Percentiles rank a stretch among this genome's conserved stretches.
These are phyloP conservation scores for Picus viridis DNA, from an alignment of 2,797 vertebrate species.

Conservation along the genomic window DNA sequence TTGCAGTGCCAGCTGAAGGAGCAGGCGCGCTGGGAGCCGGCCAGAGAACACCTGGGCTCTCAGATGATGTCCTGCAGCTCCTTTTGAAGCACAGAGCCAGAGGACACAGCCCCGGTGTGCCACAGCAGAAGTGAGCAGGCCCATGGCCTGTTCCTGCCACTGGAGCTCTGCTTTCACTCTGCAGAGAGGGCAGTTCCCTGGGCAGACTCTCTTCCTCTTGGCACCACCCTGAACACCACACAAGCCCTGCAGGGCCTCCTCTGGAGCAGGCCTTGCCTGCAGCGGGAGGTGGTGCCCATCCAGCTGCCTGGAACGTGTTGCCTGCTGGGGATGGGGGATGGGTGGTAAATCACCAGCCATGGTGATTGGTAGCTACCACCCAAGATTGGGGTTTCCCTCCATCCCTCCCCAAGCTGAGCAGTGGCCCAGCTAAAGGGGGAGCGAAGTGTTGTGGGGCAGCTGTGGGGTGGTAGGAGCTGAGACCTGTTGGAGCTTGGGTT, in stretches of 20 bases:
- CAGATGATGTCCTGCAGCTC: slow-evolving; percentile 74
- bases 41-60: slow-evolving; percentile 74
- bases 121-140: neutral
- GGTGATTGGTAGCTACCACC: no score
- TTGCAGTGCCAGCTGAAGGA: slow-evolving; percentile 58
- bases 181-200: neutral
- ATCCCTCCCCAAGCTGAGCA: neutral
- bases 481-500: no score
- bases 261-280: neutral
- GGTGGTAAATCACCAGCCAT: no score
- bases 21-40: neutral
- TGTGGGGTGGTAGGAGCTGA: no score
- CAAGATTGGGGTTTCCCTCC: neutral
- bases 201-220: neutral
- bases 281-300: neutral
- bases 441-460: no score
- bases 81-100: slow-evolving; percentile 60
- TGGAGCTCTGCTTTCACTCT: neutral
- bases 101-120: neutral
- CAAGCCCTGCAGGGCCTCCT: neutral
- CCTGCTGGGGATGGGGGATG: neutral
- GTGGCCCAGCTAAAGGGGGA: no score
- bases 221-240: neutral
- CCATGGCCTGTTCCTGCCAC: neutral
- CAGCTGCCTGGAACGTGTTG: neutral